Evolutionary conservation across 1,140 invertebrate species (phyloP), one percentile per base, ranked within the genome.

Genomic region (Atopsyche davidsoni): DNA sequence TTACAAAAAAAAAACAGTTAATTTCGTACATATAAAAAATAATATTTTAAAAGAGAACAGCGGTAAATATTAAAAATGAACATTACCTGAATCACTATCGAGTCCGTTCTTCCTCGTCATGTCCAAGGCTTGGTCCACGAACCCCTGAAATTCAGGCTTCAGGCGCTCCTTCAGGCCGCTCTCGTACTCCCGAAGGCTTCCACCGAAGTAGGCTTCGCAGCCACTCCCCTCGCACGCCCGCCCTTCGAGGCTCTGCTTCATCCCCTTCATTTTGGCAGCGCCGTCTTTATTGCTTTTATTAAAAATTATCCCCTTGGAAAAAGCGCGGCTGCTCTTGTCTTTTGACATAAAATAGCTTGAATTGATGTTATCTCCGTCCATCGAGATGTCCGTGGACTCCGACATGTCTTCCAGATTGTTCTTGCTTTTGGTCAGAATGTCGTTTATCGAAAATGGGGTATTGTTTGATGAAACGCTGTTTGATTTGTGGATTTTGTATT

Each of bases 401-500:
- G 41, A 24, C 11, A 11, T 40, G 21, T 21, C 19, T 38, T 17
- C 43, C 41, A 23, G 11, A 28, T 21, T 24, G 25, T 54, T 40
- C 54, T 63, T 72, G 31, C 64, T 72, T 51, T 74, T 76, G 25
- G 78, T 86, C 44, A 86, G 67, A 61, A 86, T 87, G 55, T 86
- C 84, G 54, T 85, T 83, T 52, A 87, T 86, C 42, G 83, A 86
- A 64, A 87, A 87, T 11, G 84, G 83, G 6, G 83, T 87, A 2
- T 70, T 66, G 34, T 61, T 65, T 10, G 66, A 46, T 14, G 36
- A 32, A 35, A 39, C 49, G 13, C 21, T 49, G 17, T 23, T 32
- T 4, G 19, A 32, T 45, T 45, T 54, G 23, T 25, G 17, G 11
- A 34, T n/a, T 43, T 52, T 46, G 24, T 52, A 52, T n/a, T 45